These are phyloP conservation scores for Neodiprion lecontei DNA, from an alignment of 1,140 invertebrate genomes.

Conservation along the genomic window DNA sequence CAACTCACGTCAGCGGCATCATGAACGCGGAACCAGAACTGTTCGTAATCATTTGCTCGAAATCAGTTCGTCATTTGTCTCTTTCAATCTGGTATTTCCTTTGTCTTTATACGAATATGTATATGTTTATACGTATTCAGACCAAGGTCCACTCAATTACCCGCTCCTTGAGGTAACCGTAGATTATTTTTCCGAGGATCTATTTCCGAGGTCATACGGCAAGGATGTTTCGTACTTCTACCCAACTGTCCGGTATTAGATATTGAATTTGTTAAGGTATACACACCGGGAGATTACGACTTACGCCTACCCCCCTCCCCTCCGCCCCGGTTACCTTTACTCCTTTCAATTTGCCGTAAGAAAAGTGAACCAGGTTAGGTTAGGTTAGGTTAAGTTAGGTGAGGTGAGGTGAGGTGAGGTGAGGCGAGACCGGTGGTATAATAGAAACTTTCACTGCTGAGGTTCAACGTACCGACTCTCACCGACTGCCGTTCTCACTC, in stretches of 20 bases:
- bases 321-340: too few relatives aligned
- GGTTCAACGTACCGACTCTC: constrained; percentile 58
- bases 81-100: background rate
- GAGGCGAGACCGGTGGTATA: constrained; percentile 64
- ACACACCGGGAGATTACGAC: too few relatives aligned
- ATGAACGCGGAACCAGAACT: background rate
- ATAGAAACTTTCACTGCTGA: constrained; percentile 63
- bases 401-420: constrained; percentile 50
- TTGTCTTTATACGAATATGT: background rate
- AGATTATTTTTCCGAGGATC: too few relatives aligned
- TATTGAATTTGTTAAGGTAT: too few relatives aligned
- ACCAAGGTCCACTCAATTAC: too few relatives aligned
- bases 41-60: background rate
- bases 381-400: constrained; percentile 8
- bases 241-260: too few relatives aligned
- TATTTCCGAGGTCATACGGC: too few relatives aligned
- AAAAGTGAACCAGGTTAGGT: constrained; percentile 21
- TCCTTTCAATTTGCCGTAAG: background rate
- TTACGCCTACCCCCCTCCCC: too few relatives aligned
- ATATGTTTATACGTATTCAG: background rate
- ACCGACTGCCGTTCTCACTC: constrained; percentile 4
- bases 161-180: too few relatives aligned
- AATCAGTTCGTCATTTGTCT: background rate
- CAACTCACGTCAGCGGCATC: too few relatives aligned
- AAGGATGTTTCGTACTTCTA: too few relatives aligned